Base-by-base conservation (phyloP, 1,140 invertebrate species). In the Harpegnathos saltator region DNA sequence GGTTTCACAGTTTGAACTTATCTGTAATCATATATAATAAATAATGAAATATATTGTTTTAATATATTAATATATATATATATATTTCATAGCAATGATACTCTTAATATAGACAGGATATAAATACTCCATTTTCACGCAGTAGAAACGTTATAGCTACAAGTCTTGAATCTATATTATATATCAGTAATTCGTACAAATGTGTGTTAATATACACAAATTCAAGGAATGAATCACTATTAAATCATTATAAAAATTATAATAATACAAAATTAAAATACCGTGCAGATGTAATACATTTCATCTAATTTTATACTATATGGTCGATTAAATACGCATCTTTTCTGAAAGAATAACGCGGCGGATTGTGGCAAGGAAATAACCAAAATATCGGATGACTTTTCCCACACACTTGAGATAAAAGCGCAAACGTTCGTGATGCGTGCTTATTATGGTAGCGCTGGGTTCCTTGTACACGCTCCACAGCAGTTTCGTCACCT, bases 391-490 rank as follows among this genome's bases (percentile, higher is more conserved):
- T 80, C 15, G 96, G 96, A 93, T 96, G 96, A 84, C 96, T 96
- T 90, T 96, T 95, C 33, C 97, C 97, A 95, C 97, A 98, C 19
- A 98, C 97, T 95, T 98, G 97, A 59, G 96, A 95, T 15, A 98
- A 91, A 63, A 98, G 92, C 24, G 95, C 95, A 89, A 97, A 95
- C 87, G 96, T 97, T 77, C 96, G 96, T 89, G 88, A 90, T 58
- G 85, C 81, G 62, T 89, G 86, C 50, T 88, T 91, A 66, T 96
- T 96, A 85, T 96, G 93, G 89, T 95, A 95, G 38, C 96, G 94
- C 58, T 96, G 96, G 91, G 96, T 96, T 81, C 96, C 95, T 94
- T 97, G 97, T 83, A 96, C 92, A 89, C 97, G 96, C 94, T 98
- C 98, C 15, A 98, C 95, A 5, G 96, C 96, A 22, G 97, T 98